These are phyloP conservation scores for Xerus rutilus DNA, from an alignment of 2,797 vertebrate species.

Conservation along the genomic window DNA sequence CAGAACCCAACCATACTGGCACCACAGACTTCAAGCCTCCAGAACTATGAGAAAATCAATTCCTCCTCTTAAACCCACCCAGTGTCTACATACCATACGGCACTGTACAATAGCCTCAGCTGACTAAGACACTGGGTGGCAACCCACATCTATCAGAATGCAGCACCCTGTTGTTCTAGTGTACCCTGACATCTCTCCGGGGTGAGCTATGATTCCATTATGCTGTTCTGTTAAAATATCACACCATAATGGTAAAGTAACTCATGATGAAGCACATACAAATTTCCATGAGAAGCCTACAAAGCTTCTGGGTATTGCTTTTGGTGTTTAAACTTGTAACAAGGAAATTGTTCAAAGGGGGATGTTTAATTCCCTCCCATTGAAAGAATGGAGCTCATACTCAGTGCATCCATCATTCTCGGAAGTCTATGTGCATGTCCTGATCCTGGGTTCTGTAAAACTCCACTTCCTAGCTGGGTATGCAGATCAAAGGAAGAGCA, in stretches of 20 bases:
- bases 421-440: background rate
- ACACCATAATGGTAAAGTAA: background rate
- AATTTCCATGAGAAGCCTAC: background rate
- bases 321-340: background rate
- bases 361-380: background rate
- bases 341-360: background rate
- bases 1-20: background rate
- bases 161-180: too few relatives aligned
- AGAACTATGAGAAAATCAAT: background rate
- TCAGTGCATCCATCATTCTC: background rate
- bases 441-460: background rate
- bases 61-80: background rate
- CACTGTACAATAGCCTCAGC: background rate
- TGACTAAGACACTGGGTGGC: background rate
- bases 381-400: background rate
- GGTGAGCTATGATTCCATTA: background rate
- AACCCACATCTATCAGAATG: background rate
- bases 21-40: background rate
- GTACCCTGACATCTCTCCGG: background rate
- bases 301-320: background rate
- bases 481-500: background rate
- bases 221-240: background rate
- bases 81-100: background rate
- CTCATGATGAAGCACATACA: background rate
- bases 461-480: background rate